A percentile compares a stretch with the other conserved stretches of the same genome.
These are phyloP conservation scores for Diplodus puntazzo DNA, from an alignment of 2,797 vertebrate species.

Conservation along the genomic window DNA sequence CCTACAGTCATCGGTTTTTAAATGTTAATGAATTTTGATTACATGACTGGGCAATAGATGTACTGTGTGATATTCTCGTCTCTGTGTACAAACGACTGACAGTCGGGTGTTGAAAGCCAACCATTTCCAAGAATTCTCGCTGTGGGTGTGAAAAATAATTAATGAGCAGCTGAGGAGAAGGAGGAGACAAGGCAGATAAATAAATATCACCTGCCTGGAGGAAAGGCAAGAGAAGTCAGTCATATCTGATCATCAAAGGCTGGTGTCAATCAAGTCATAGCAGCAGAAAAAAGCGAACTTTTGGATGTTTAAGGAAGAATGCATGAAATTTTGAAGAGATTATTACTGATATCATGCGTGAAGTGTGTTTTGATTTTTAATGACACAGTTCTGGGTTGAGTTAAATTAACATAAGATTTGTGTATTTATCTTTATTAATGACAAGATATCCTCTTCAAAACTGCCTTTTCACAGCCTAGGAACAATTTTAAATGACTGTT, in stretches of 20 bases:
- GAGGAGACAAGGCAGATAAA: conserved; percentile 76
- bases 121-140: conserved; percentile 57
- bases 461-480: neutral
- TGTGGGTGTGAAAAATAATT: conserved; percentile 63
- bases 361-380: conserved; percentile 1
- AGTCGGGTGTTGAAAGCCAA: conserved; percentile 52
- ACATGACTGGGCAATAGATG: conserved; percentile 65
- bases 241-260: conserved; percentile 80
- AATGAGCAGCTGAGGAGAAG: conserved; percentile 64
- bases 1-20: conserved; percentile 52
- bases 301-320: conserved; percentile 5
- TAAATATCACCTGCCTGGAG: conserved; percentile 82
- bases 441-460: neutral
- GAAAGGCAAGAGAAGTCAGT: conserved; percentile 67
- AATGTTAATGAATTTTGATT: conserved; percentile 77
- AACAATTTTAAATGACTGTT: neutral
- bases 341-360: conserved; percentile 5
- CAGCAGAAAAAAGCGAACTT: conserved; percentile 10
- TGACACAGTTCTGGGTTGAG: no score
- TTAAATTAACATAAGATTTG: neutral
- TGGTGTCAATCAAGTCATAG: conserved; percentile 75
- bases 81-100: conserved; percentile 61
- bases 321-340: conserved; percentile 15
- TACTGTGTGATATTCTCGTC: conserved; percentile 60
- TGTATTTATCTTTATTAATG: neutral